Conservation (phyloP, 2,797 vertebrate species). For the Argyrosomus regius region DNA sequence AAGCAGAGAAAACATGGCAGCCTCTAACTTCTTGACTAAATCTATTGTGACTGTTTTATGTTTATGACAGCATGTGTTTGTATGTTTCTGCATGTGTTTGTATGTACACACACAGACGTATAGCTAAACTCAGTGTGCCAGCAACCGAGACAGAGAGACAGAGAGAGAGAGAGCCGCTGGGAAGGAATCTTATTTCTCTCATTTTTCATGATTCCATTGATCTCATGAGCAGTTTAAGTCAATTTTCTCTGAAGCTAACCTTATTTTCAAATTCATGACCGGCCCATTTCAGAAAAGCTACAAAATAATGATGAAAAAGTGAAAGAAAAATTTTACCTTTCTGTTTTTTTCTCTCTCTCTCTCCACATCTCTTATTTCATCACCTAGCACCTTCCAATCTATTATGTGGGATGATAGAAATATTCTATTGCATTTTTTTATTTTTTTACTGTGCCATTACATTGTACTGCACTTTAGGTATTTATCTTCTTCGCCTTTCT, state of each 20-base stretch:
- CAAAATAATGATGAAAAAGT: constrained; percentile 13
- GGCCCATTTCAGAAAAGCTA: background rate
- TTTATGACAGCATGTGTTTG: constrained; percentile 16
- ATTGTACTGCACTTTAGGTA: background rate
- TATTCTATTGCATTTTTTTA: background rate
- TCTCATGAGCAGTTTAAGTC: constrained; percentile 23
- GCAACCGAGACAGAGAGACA: constrained; percentile 2
- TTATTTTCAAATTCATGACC: constrained; percentile 25
- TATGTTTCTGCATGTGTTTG: background rate
- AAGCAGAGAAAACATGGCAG: constrained; percentile 28
- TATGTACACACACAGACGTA: background rate
- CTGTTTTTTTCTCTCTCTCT: background rate
- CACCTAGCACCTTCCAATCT: background rate
- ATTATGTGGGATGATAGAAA: background rate
- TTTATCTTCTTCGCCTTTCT: too few species aligned
- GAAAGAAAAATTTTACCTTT: background rate
- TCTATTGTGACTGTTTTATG: constrained; percentile 19
- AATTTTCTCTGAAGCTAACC: background rate
- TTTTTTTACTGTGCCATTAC: background rate
- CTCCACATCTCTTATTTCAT: background rate
- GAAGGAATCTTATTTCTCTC: constrained; percentile 28
- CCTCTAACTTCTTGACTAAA: constrained; percentile 15
- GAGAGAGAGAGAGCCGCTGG: background rate
- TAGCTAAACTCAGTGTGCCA: constrained; percentile 1
- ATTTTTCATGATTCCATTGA: constrained; percentile 29